Conservation (phyloP, 2,888 invertebrate species). For the Microplitis deprimator region DNA sequence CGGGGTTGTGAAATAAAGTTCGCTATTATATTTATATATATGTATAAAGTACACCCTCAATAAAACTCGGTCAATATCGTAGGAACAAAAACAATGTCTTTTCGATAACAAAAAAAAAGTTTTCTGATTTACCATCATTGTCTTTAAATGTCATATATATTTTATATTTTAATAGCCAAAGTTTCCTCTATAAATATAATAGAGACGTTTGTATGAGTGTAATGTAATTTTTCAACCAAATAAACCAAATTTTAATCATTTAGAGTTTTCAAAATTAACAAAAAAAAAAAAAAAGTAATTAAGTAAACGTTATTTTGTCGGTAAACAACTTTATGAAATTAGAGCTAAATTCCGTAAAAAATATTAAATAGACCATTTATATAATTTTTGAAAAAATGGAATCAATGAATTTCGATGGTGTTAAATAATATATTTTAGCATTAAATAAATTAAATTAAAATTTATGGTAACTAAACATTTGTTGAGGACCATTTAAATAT, state of each 20-base stretch:
- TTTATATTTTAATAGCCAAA: not conserved
- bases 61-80: not conserved
- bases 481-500: too few species aligned
- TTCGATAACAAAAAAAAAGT: slow-evolving; percentile 1
- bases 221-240: not conserved
- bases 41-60: not conserved
- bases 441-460: too few species aligned
- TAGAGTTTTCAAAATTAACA: not conserved
- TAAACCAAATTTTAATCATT: not conserved
- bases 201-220: not conserved
- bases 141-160: slow-evolving; percentile 1
- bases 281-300: not conserved
- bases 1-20: not conserved
- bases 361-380: too few species aligned
- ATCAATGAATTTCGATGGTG: too few species aligned
- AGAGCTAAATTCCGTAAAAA: too few species aligned
- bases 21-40: not conserved
- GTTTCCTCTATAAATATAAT: not conserved
- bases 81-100: not conserved
- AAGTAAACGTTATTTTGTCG: not conserved
- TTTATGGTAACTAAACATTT: too few species aligned
- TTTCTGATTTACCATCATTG: not conserved
- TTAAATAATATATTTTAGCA: too few species aligned
- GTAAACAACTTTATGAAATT: too few species aligned
- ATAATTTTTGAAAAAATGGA: too few species aligned